phyloP scores from a whole-genome alignment of 2,113 vertebrate genomes.

The Podocnemis expansa region DNA sequence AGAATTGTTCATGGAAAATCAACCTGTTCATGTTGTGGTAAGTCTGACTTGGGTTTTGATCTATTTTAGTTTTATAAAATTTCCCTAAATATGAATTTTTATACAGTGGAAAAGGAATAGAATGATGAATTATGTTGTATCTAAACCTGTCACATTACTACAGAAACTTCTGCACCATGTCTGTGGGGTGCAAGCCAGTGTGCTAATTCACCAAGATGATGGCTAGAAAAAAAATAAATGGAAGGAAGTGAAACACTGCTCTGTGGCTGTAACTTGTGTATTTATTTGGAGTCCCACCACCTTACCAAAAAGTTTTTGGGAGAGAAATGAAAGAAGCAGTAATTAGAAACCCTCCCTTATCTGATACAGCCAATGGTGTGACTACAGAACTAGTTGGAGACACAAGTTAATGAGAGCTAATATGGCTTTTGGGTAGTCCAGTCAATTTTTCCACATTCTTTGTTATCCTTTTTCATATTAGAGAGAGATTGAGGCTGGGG shows the following conservation, averaged over 20 bases:
- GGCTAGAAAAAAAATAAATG: not conserved
- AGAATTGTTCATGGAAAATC: constrained; percentile 93
- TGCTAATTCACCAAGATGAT: not conserved
- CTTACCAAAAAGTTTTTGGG: not conserved
- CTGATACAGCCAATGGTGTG: not conserved
- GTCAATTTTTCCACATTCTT: not conserved
- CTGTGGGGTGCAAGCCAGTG: not conserved
- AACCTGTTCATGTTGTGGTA: constrained; percentile 84
- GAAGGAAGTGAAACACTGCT: not conserved
- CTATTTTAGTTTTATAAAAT: not conserved
- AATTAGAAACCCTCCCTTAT: not conserved
- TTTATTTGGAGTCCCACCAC: not conserved
- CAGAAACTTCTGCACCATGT: not conserved
- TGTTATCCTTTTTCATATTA: not conserved
- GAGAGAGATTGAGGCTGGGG: not conserved
- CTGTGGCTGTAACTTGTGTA: not conserved
- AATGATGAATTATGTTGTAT: not conserved
- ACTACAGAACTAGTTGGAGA: not conserved
- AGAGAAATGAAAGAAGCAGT: not conserved
- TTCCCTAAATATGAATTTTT: not conserved
- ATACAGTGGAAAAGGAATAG: not conserved
- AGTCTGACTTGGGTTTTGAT: constrained; percentile 42
- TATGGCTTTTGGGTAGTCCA: not conserved
- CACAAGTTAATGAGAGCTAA: not conserved
- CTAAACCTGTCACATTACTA: not conserved